These are phyloP conservation scores for Augochlora pura DNA, from an alignment of 1,140 invertebrate genomes.

Conservation along the genomic window DNA sequence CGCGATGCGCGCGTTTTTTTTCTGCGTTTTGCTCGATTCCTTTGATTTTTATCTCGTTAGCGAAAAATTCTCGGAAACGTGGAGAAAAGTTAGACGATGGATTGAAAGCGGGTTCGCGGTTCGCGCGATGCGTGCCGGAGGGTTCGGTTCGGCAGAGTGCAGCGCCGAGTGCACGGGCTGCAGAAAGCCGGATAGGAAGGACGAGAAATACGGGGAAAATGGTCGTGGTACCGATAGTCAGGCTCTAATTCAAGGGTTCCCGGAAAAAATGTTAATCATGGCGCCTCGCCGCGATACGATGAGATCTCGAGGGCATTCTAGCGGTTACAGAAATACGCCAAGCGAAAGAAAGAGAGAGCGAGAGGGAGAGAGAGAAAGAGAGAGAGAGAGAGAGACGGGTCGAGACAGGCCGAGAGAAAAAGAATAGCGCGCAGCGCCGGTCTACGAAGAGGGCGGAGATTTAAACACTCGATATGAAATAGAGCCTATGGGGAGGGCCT, in stretches of 20 bases:
- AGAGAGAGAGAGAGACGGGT: conserved; percentile 5
- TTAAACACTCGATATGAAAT: conserved; percentile 69
- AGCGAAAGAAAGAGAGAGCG: conserved; percentile 7
- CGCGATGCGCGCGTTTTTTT: too few relatives aligned
- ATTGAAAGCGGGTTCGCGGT: too few relatives aligned
- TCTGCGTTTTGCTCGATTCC: too few relatives aligned
- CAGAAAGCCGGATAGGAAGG: background rate
- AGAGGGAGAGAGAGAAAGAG: conserved; percentile 4
- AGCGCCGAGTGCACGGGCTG: too few relatives aligned
- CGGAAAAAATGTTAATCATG: conserved; percentile 52
- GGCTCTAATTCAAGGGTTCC: conserved; percentile 49
- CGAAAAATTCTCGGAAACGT: too few relatives aligned
- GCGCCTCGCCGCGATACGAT: conserved; percentile 38
- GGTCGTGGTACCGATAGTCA: conserved; percentile 3
- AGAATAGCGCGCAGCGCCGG: conserved; percentile 7
- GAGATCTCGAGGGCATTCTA: conserved; percentile 47
- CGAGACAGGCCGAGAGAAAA: too few relatives aligned
- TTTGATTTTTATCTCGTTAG: too few relatives aligned
- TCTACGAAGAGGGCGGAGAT: conserved; percentile 57
- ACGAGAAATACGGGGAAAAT: background rate
- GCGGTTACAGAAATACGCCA: conserved; percentile 54
- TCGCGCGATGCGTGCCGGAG: too few relatives aligned
- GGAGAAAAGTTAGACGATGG: too few relatives aligned
- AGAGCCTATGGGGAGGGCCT: conserved; percentile 60
- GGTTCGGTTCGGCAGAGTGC: too few relatives aligned